These are phyloP conservation scores for Drosophila rhopaloa DNA, from an alignment of 1,140 invertebrate species.

Conservation along the genomic window DNA sequence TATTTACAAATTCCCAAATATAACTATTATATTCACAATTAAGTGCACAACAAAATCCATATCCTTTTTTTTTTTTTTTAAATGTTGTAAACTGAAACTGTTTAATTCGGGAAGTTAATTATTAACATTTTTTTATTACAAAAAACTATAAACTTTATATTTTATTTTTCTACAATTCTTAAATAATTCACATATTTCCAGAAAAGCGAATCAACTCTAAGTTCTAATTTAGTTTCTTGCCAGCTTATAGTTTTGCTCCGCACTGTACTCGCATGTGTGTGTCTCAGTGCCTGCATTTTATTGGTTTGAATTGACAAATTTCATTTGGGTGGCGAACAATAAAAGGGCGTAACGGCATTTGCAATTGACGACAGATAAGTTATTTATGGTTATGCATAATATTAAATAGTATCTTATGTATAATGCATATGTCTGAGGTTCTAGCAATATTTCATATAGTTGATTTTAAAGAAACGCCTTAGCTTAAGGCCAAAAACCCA, in stretches of 20 bases:
- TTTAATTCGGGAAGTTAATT: too few species aligned
- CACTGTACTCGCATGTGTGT: constrained; percentile 19
- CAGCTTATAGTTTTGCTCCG: neutral
- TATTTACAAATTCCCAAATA: too few species aligned
- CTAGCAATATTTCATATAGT: neutral
- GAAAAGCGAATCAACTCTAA: too few species aligned
- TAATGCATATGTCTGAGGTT: neutral
- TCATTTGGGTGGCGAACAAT: constrained; percentile 56
- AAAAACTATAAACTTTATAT: too few species aligned
- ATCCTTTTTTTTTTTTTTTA: too few species aligned
- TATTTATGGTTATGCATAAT: constrained; percentile 16
- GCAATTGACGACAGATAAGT: constrained; percentile 29
- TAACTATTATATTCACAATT: too few species aligned
- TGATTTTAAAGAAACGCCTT: neutral
- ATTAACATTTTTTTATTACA: too few species aligned
- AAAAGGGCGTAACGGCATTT: constrained; percentile 71
- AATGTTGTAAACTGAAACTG: too few species aligned
- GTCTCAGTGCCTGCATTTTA: constrained; percentile 67
- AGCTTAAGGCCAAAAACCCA: constrained; percentile 10
- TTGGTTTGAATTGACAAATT: constrained; percentile 71
- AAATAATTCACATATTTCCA: too few species aligned
- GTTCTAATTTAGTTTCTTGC: neutral
- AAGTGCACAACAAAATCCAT: too few species aligned
- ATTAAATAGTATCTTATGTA: constrained; percentile 24
- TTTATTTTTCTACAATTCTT: too few species aligned